phyloP scores from a whole-genome alignment of 2,797 vertebrate species.

The Parauchenoglanis ngamensis region DNA sequence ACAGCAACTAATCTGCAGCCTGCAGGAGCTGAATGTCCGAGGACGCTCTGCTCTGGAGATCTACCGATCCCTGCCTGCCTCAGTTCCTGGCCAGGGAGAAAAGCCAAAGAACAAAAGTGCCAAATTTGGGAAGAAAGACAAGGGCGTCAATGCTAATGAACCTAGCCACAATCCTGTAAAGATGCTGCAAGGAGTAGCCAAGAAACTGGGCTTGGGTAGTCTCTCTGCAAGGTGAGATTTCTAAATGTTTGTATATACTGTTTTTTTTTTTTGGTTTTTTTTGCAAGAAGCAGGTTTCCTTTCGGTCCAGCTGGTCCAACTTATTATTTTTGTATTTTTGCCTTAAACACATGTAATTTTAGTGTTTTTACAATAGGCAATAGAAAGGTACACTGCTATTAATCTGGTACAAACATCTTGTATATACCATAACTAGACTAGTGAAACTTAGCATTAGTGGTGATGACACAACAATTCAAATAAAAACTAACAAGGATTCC shows the following conservation, averaged over 20 bases:
- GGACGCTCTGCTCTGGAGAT: conserved; percentile 84
- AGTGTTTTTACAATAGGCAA: neutral
- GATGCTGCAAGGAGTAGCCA: conserved; percentile 86
- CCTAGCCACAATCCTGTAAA: conserved; percentile 81
- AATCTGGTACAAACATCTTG: neutral
- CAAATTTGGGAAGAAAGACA: conserved; percentile 79
- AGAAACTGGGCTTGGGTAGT: conserved; percentile 85
- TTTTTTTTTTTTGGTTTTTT: too few species aligned
- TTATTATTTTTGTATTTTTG: neutral
- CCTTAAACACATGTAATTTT: neutral
- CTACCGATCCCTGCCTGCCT: conserved; percentile 81
- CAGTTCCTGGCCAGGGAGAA: conserved; percentile 74
- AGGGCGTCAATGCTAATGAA: conserved; percentile 61
- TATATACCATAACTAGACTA: neutral
- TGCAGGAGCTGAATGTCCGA: conserved; percentile 81
- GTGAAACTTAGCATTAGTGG: neutral
- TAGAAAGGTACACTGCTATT: neutral
- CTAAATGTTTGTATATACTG: neutral
- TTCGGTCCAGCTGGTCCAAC: neutral
- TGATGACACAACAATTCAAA: neutral
- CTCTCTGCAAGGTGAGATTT: conserved; percentile 85
- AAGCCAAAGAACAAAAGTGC: conserved; percentile 79
- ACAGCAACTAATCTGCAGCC: conserved; percentile 80
- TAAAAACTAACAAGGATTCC: neutral
- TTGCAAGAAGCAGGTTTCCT: neutral